These are phyloP conservation scores for Pyrgus malvae DNA, from an alignment of 2,888 invertebrate species.

Conservation along the genomic window DNA sequence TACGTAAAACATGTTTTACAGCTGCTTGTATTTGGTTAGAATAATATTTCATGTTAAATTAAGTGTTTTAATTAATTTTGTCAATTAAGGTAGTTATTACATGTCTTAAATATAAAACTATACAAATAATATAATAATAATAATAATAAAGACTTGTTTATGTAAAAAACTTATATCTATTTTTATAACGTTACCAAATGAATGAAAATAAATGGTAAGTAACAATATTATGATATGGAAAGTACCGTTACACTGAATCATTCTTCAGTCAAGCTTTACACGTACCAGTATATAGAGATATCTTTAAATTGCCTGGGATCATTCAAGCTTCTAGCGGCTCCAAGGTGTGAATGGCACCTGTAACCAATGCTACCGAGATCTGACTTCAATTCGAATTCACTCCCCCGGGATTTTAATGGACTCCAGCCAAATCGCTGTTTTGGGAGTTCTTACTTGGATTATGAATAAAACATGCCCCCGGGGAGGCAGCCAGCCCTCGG, in stretches of 20 bases:
- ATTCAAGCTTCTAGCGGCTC: not conserved
- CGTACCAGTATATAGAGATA: not conserved
- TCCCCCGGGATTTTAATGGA: slow-evolving; percentile 58
- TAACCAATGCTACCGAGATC: slow-evolving; percentile 12
- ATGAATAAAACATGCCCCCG: slow-evolving; percentile 68
- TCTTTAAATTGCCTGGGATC: not conserved
- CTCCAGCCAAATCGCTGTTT: slow-evolving; percentile 64
- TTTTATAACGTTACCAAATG: too few relatives aligned
- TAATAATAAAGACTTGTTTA: too few relatives aligned
- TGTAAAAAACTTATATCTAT: too few relatives aligned
- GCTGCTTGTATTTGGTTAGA: not conserved
- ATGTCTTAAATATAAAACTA: too few relatives aligned
- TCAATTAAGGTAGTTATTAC: too few relatives aligned
- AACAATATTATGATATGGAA: too few relatives aligned
- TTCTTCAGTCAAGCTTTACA: too few relatives aligned
- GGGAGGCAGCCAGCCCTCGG: slow-evolving; percentile 30
- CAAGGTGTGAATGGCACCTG: slow-evolving; percentile 23
- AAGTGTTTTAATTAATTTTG: too few relatives aligned
- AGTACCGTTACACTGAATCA: not conserved
- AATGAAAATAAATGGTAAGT: too few relatives aligned
- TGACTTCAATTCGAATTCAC: slow-evolving; percentile 56
- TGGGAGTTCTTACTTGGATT: slow-evolving; percentile 58
- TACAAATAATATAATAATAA: too few relatives aligned
- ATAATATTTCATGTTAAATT: too few relatives aligned
- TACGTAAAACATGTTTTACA: not conserved